phyloP scores from a whole-genome alignment of 2,888 invertebrate species.

The Arenicola marina region DNA sequence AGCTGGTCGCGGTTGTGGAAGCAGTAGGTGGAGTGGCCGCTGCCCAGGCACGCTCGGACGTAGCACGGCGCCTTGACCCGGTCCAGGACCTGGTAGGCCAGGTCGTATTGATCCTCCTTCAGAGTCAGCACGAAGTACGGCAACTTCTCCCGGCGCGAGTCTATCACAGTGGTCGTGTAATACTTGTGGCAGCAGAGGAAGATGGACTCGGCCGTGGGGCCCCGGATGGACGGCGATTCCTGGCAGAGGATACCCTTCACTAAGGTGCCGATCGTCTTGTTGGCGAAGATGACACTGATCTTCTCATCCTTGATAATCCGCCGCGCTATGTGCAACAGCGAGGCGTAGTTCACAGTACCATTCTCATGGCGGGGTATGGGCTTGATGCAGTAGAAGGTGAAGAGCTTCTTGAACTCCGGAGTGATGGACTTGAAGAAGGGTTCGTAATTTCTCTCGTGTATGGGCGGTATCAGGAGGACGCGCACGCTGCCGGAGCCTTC shows the following conservation, averaged over 20 bases:
- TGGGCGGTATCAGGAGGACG: slow-evolving; percentile 19
- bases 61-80: slow-evolving; percentile 2
- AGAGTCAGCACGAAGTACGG: slow-evolving; percentile 8
- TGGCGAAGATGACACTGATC: slow-evolving; percentile 11
- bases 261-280: slow-evolving; percentile 10
- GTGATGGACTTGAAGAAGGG: slow-evolving; percentile 2
- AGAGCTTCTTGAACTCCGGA: not conserved
- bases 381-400: slow-evolving; percentile 14
- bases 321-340: slow-evolving; percentile 8
- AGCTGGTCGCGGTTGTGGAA: slow-evolving; percentile 19
- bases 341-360: slow-evolving; percentile 13
- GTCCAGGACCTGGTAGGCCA: slow-evolving; percentile 6
- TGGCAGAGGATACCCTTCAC: slow-evolving; percentile 11
- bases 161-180: slow-evolving; percentile 14
- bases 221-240: slow-evolving; percentile 15
- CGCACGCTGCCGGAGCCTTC: slow-evolving; percentile 9
- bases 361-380: slow-evolving; percentile 12
- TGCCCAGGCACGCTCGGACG: slow-evolving; percentile 16
- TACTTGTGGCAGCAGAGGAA: slow-evolving; percentile 21
- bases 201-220: slow-evolving; percentile 14
- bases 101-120: slow-evolving; percentile 11
- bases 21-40: slow-evolving; percentile 14
- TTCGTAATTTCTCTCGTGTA: slow-evolving; percentile 16
- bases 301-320: slow-evolving; percentile 7
- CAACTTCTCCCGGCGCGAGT: slow-evolving; percentile 9